Percentiles rank a stretch among this genome's conserved stretches.
phyloP scores from a whole-genome alignment of 35 echinoderm and acorn worm genomes.

The Anneissia japonica region DNA sequence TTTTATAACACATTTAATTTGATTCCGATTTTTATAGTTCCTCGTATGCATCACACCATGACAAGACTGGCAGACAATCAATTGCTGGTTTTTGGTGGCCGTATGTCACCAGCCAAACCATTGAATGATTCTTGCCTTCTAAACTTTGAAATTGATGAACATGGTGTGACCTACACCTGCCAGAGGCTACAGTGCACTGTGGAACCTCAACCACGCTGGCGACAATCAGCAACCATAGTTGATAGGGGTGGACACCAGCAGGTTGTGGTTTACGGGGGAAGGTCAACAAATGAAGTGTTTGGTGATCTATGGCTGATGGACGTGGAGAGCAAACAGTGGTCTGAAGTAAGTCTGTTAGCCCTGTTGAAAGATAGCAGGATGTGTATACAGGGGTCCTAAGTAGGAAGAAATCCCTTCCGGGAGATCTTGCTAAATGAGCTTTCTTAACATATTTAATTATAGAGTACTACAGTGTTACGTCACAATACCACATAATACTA shows the following conservation, averaged over 20 bases:
- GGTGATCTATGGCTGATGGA: constrained; percentile 55
- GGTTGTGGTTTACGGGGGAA: constrained; percentile 63
- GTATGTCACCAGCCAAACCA: constrained; percentile 80
- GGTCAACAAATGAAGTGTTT: constrained; percentile 15
- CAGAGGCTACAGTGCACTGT: neutral
- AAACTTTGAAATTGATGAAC: neutral
- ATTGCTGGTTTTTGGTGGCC: constrained; percentile 70
- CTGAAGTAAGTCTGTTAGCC: constrained; percentile 1
- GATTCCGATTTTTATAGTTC: constrained; percentile 49
- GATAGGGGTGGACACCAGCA: constrained; percentile 4
- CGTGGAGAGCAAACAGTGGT: neutral
- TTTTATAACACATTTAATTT: too few species aligned
- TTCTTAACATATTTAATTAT: too few species aligned
- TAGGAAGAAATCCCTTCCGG: too few species aligned
- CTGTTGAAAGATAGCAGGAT: too few species aligned
- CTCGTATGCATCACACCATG: constrained; percentile 69
- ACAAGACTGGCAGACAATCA: constrained; percentile 22
- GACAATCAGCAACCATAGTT: constrained; percentile 47
- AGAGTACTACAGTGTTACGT: too few species aligned
- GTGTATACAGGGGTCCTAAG: too few species aligned
- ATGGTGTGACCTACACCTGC: neutral
- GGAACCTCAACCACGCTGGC: constrained; percentile 53
- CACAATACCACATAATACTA: too few species aligned
- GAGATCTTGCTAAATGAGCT: too few species aligned
- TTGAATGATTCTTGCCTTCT: constrained; percentile 22